Evolutionary conservation across 2,888 invertebrate genomes (phyloP).

Genomic region (Rotaria macrura): DNA sequence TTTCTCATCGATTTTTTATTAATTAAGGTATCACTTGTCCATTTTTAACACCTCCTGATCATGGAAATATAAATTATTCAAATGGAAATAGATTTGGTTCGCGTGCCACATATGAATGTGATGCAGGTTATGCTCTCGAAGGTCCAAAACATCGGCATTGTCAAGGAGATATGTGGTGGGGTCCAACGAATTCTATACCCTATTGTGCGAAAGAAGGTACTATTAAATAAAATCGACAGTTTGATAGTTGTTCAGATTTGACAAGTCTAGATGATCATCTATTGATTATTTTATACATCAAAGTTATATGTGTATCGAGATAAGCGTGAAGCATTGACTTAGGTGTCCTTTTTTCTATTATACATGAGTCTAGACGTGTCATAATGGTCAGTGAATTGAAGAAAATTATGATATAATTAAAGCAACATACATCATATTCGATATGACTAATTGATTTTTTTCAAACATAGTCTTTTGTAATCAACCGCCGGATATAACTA

Average conservation of each 20-base stretch:
- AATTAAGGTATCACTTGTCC: not conserved
- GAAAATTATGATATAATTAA: not conserved
- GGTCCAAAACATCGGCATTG: not conserved
- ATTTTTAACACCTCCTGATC: not conserved
- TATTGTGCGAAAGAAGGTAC: conserved; percentile 14
- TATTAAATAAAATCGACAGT: not conserved
- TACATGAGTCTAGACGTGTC: not conserved
- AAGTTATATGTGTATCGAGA: not conserved
- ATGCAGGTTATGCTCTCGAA: not conserved
- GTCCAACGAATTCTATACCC: not conserved
- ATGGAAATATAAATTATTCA: not conserved
- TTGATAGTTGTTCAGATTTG: too few species aligned
- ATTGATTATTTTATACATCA: not conserved
- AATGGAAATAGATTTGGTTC: conserved; percentile 7
- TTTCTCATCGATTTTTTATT: not conserved
- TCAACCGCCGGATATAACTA: not conserved
- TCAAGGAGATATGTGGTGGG: conserved; percentile 21
- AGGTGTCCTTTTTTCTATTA: not conserved
- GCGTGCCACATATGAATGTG: not conserved
- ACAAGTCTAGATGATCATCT: not conserved
- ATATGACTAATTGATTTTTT: not conserved
- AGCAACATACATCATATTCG: not conserved
- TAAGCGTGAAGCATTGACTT: not conserved
- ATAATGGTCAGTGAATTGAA: not conserved
- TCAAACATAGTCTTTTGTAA: not conserved